A percentile compares a stretch with the other conserved stretches of the same genome.
Evolutionary conservation across 1,140 invertebrate genomes (phyloP).

Genomic region (Diachasma alloeum): DNA sequence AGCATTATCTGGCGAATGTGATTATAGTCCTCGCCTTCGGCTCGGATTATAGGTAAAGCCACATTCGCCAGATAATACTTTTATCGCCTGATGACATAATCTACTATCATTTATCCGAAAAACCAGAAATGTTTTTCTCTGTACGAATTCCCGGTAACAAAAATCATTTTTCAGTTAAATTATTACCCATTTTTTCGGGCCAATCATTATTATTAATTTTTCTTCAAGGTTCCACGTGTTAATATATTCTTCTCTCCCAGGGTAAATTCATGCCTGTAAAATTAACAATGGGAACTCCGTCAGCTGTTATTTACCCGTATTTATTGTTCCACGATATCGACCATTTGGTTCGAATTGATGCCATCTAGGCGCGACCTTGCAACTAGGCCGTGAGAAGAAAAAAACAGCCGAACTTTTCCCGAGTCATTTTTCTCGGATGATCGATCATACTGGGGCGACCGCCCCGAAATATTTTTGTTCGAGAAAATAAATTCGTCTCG

Average conservation of each 20-base stretch:
- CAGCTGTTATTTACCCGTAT: background rate
- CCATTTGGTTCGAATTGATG: background rate
- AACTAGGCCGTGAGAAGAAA: background rate
- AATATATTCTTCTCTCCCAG: background rate
- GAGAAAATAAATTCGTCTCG: constrained; percentile 36
- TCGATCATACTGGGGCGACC: background rate
- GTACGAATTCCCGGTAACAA: too few species aligned
- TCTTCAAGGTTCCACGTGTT: too few species aligned
- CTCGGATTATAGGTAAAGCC: too few species aligned
- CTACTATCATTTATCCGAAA: too few species aligned
- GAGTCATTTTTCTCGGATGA: background rate
- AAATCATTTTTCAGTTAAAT: too few species aligned
- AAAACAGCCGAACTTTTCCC: background rate
- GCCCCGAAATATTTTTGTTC: background rate
- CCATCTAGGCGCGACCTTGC: background rate
- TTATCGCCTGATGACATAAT: too few species aligned
- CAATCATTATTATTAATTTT: too few species aligned
- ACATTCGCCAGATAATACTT: too few species aligned
- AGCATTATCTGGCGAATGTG: too few species aligned
- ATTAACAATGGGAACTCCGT: background rate
- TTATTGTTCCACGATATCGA: background rate
- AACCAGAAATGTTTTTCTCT: too few species aligned
- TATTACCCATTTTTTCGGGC: too few species aligned
- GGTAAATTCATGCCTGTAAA: background rate
- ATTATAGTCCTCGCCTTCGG: too few species aligned